Percentiles rank a stretch among this genome's conserved stretches.
These are phyloP conservation scores for Oscheius sp. DNA, from an alignment of 2,888 invertebrate genomes.

Conservation along the genomic window DNA sequence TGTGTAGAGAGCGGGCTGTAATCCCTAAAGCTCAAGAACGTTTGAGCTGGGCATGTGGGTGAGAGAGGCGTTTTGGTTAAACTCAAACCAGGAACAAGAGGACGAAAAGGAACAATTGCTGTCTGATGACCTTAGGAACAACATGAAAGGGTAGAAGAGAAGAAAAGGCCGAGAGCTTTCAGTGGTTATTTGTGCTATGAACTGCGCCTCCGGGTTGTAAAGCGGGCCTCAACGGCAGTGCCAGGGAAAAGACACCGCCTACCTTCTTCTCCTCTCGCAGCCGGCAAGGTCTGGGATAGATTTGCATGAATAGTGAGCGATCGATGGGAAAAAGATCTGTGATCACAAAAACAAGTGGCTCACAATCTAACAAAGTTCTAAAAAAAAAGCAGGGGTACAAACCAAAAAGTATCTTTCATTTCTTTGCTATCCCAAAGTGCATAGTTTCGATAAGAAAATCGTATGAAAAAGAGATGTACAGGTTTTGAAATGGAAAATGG, in stretches of 20 bases:
- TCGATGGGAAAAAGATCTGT: not conserved
- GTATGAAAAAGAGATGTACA: too few relatives aligned
- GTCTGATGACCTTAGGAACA: not conserved
- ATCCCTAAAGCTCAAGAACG: too few relatives aligned
- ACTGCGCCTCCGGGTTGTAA: slow-evolving; percentile 32
- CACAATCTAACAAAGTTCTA: not conserved
- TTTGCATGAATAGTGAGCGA: not conserved
- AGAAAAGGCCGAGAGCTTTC: not conserved
- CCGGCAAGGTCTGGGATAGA: slow-evolving; percentile 10
- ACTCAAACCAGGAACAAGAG: not conserved
- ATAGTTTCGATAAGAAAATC: too few relatives aligned
- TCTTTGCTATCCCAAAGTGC: too few relatives aligned
- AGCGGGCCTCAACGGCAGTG: slow-evolving; percentile 25
- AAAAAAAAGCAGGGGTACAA: not conserved
- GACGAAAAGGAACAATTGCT: not conserved
- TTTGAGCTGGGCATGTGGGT: too few relatives aligned
- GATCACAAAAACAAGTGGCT: not conserved
- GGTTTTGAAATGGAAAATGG: too few relatives aligned
- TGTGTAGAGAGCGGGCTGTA: too few relatives aligned
- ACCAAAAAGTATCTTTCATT: too few relatives aligned
- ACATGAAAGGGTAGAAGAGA: not conserved
- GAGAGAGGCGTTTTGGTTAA: too few relatives aligned
- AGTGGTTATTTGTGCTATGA: slow-evolving; percentile 38
- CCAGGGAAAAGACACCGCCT: slow-evolving; percentile 35
- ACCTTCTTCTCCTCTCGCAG: slow-evolving; percentile 18